Conservation (phyloP, 2,888 invertebrate species). For the Stenurella melanura region DNA sequence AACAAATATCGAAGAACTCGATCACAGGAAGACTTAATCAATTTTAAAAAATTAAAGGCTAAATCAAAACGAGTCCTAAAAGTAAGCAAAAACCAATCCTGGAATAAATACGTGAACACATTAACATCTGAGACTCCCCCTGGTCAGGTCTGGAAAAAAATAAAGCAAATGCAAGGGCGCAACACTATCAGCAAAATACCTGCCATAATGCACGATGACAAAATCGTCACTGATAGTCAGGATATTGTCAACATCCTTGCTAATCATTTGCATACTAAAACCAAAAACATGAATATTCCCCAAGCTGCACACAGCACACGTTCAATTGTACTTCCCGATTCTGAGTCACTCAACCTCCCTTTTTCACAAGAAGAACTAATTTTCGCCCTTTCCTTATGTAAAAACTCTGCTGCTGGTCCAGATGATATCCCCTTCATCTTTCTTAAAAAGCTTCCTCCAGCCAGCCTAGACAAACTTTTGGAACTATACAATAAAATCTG, state of each 20-base stretch:
- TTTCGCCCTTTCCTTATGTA: slow-evolving; percentile 24
- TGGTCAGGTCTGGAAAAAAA: background rate
- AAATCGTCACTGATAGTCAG: background rate
- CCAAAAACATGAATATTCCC: background rate
- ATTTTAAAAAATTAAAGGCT: background rate
- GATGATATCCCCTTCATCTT: slow-evolving; percentile 38
- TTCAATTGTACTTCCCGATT: background rate
- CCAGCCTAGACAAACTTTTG: slow-evolving; percentile 32
- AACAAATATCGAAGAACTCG: background rate
- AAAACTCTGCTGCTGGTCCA: slow-evolving; percentile 39
- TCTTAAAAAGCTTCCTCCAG: slow-evolving; percentile 32
- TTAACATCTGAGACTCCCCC: too few relatives aligned
- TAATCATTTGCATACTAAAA: slow-evolving; percentile 8
- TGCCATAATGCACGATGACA: background rate
- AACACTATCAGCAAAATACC: background rate
- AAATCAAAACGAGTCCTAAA: background rate
- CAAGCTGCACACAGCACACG: background rate
- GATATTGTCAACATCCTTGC: slow-evolving; percentile 9
- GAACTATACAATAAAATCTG: slow-evolving; percentile 41
- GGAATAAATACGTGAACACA: background rate
- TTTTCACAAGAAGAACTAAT: slow-evolving; percentile 10
- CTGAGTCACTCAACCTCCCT: slow-evolving; percentile 8
- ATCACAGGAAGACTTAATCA: background rate
- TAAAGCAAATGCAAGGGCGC: background rate
- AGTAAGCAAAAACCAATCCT: background rate